A percentile compares a stretch with the other conserved stretches of the same genome.
These are phyloP conservation scores for Adineta ricciae DNA, from an alignment of 2,888 invertebrate genomes.

Conservation along the genomic window DNA sequence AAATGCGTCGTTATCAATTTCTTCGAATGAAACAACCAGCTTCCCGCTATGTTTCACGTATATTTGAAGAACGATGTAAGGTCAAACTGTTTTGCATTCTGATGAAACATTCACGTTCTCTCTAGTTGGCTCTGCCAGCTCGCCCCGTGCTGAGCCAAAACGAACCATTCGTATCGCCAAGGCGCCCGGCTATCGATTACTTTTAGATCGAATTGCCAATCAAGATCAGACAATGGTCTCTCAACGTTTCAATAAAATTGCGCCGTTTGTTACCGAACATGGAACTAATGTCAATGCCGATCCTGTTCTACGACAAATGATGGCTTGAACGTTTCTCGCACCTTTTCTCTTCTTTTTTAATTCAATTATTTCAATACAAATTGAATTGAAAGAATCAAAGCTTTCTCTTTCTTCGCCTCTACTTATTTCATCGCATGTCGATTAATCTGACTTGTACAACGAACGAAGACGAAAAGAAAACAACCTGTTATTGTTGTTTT, in stretches of 20 bases:
- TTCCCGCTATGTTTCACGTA: not conserved
- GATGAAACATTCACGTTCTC: not conserved
- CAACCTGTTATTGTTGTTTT: too few relatives aligned
- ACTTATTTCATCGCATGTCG: too few relatives aligned
- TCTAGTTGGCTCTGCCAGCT: not conserved
- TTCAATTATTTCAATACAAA: not conserved
- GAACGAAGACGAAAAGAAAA: too few relatives aligned
- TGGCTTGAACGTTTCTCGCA: not conserved
- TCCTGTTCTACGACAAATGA: not conserved
- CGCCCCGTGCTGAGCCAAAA: not conserved
- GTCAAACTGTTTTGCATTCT: not conserved
- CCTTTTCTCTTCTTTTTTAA: not conserved
- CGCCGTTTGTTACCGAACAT: not conserved
- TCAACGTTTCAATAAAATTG: slow-evolving; percentile 11
- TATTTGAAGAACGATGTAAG: slow-evolving; percentile 2
- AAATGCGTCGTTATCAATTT: not conserved
- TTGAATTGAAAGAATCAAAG: not conserved
- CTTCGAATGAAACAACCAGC: not conserved
- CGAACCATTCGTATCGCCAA: not conserved
- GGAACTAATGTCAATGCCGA: not conserved
- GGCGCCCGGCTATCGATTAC: not conserved
- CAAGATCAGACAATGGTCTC: not conserved
- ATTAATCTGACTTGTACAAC: too few relatives aligned
- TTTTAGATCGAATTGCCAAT: not conserved
- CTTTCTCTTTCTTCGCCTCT: too few relatives aligned